Conservation (phyloP, 2,888 invertebrate genomes). For the Trichopoda pennipes region DNA sequence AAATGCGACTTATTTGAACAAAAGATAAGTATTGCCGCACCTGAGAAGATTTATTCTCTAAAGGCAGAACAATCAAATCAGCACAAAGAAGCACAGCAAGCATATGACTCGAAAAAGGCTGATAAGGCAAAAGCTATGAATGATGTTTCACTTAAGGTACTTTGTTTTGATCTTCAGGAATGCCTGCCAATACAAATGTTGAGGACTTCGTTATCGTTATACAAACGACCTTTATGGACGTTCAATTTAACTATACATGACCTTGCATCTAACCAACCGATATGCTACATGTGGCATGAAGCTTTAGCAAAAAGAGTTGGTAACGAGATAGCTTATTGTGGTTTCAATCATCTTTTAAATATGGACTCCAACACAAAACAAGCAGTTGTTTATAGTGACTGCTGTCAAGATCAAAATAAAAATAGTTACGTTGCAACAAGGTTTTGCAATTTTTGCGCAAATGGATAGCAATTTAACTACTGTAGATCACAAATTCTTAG, state of each 20-base stretch:
- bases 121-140: slow-evolving; percentile 32
- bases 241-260: slow-evolving; percentile 56
- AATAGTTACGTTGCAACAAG: slow-evolving; percentile 23
- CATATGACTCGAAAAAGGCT: slow-evolving; percentile 30
- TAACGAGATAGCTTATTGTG: slow-evolving; percentile 50
- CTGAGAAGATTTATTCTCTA: slow-evolving; percentile 22
- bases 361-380: slow-evolving; percentile 27
- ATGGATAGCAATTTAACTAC: slow-evolving; percentile 5
- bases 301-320: slow-evolving; percentile 44
- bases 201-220: slow-evolving; percentile 21
- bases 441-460: slow-evolving; percentile 52
- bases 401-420: slow-evolving; percentile 2
- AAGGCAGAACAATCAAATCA: slow-evolving; percentile 32
- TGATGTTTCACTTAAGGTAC: slow-evolving; percentile 10
- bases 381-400: slow-evolving; percentile 47
- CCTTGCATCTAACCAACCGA: slow-evolving; percentile 3
- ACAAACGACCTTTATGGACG: slow-evolving; percentile 46
- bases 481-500: slow-evolving; percentile 24
- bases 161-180: slow-evolving; percentile 24
- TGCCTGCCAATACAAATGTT: slow-evolving; percentile 15
- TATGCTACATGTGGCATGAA: slow-evolving; percentile 60
- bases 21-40: slow-evolving; percentile 16
- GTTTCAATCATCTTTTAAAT: slow-evolving; percentile 32
- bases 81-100: slow-evolving; percentile 22
- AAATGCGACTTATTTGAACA: slow-evolving; percentile 26